phyloP scores from a whole-genome alignment of 2,797 vertebrate genomes.

The Characodon lateralis region DNA sequence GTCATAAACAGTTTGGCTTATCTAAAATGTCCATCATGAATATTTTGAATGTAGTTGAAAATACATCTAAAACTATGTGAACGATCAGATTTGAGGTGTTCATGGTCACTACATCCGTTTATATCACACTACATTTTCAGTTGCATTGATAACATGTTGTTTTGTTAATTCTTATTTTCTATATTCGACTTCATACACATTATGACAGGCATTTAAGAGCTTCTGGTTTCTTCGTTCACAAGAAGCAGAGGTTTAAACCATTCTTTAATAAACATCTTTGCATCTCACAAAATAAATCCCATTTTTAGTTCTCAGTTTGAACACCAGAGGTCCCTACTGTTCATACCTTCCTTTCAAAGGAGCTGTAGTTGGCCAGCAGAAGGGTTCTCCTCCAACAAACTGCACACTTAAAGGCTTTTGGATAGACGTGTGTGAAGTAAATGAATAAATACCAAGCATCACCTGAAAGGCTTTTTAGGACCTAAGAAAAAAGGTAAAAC shows the following conservation, averaged over 20 bases:
- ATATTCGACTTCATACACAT: too few relatives aligned
- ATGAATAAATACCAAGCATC: not conserved
- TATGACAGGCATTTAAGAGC: too few relatives aligned
- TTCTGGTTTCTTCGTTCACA: too few relatives aligned
- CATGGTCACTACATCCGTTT: too few relatives aligned
- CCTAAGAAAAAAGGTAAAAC: not conserved
- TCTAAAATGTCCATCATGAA: too few relatives aligned
- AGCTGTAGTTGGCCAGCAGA: not conserved
- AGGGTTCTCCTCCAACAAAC: not conserved
- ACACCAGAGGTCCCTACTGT: slow-evolving; percentile 57
- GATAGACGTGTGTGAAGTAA: not conserved
- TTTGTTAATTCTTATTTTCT: too few relatives aligned
- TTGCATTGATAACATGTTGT: too few relatives aligned
- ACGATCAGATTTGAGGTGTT: too few relatives aligned
- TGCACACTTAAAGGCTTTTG: not conserved
- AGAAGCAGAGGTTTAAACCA: not conserved
- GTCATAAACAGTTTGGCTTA: too few relatives aligned
- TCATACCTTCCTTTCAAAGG: not conserved
- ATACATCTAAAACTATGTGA: too few relatives aligned
- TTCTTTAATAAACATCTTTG: not conserved
- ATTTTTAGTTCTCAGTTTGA: slow-evolving; percentile 10
- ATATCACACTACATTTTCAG: too few relatives aligned
- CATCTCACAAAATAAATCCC: not conserved
- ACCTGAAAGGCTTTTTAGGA: not conserved
- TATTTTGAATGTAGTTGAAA: too few relatives aligned